Percentiles rank a stretch among this genome's conserved stretches.
Conservation (phyloP, 1,140 invertebrate genomes). For the Acromyrmex echinatior region DNA sequence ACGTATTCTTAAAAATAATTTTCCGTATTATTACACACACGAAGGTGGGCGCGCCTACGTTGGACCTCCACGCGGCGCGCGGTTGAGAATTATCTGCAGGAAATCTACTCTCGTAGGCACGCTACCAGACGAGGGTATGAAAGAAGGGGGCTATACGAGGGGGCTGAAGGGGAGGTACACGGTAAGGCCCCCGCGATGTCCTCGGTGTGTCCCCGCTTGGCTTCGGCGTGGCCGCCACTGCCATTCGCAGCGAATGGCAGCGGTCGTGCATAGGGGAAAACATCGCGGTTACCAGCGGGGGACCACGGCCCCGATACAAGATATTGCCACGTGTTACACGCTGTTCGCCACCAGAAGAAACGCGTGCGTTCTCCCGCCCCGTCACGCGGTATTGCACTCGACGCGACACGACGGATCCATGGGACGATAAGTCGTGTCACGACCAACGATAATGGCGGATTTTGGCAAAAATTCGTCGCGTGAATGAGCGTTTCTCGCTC, state of each 20-base stretch:
- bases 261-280: constrained; percentile 79
- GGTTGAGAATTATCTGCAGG: constrained; percentile 83
- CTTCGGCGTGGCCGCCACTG: constrained; percentile 61
- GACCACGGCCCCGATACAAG: constrained; percentile 84
- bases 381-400: constrained; percentile 35
- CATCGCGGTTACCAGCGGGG: constrained; percentile 84
- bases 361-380: constrained; percentile 77
- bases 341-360: constrained; percentile 86
- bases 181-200: constrained; percentile 43
- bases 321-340: constrained; percentile 87
- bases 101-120: constrained; percentile 85
- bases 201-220: constrained; percentile 62
- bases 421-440: background rate
- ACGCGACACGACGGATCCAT: background rate
- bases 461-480: background rate
- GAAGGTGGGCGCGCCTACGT: constrained; percentile 70
- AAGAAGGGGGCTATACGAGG: background rate
- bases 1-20: constrained; percentile 46
- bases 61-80: constrained; percentile 80
- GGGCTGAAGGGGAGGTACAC: constrained; percentile 26
- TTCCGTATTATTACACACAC: constrained; percentile 56
- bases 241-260: constrained; percentile 71
- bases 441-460: constrained; percentile 12
- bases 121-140: constrained; percentile 68
- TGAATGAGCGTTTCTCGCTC: background rate